Evolutionary conservation across 1,140 invertebrate species (phyloP).

Genomic region (Drosophila leontia): DNA sequence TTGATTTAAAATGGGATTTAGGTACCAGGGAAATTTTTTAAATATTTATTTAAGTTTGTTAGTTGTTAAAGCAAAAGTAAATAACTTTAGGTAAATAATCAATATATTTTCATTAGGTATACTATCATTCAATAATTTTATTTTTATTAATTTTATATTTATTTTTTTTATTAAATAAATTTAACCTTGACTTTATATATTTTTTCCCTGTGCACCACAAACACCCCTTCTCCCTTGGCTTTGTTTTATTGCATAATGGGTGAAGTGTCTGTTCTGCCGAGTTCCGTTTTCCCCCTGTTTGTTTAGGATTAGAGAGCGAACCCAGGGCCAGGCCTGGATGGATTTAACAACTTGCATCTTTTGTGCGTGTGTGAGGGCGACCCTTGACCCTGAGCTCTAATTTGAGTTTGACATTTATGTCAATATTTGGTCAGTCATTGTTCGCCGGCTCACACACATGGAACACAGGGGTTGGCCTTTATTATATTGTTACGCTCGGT

Average conservation of each 20-base stretch:
- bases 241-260: conserved; percentile 81
- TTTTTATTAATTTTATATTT: background rate
- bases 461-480: conserved; percentile 29
- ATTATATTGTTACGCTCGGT: conserved; percentile 81
- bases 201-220: conserved; percentile 4
- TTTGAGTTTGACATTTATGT: conserved; percentile 84
- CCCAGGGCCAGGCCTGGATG: conserved; percentile 26
- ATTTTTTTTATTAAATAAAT: rapidly evolving
- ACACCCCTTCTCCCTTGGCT: conserved; percentile 17
- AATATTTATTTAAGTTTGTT: background rate
- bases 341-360: conserved; percentile 64
- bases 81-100: background rate
- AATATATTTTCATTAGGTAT: background rate
- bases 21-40: too few relatives aligned
- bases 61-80: background rate
- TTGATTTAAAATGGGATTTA: too few relatives aligned
- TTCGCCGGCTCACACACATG: conserved; percentile 51
- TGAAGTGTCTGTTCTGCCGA: conserved; percentile 60
- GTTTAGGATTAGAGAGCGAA: conserved; percentile 68
- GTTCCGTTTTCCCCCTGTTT: conserved; percentile 63
- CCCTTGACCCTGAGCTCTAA: conserved; percentile 84
- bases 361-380: conserved; percentile 49
- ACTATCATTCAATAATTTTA: too few relatives aligned
- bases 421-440: conserved; percentile 84
- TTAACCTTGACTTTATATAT: background rate